Percentiles rank a stretch among this genome's conserved stretches.
phyloP scores from a whole-genome alignment of 2,888 invertebrate genomes.

The Lithophane socia region DNA sequence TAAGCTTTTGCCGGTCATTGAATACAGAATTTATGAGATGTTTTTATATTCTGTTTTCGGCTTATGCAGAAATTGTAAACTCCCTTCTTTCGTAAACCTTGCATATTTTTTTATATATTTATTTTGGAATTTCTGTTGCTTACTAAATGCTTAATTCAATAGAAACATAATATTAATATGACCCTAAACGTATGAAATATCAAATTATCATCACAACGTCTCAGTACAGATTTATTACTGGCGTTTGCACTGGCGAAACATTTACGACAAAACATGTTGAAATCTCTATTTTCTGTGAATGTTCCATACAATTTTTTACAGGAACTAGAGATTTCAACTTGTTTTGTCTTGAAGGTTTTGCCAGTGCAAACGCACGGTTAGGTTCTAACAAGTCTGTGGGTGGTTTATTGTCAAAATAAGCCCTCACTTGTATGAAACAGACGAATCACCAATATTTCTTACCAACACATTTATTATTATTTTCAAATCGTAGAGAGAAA shows the following conservation, averaged over 20 bases:
- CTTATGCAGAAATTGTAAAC: background rate
- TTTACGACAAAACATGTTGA: too few species aligned
- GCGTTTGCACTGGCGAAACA: too few species aligned
- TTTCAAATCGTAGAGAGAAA: constrained; percentile 9
- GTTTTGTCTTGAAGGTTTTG: too few species aligned
- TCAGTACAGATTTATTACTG: background rate
- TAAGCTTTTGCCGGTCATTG: constrained; percentile 10
- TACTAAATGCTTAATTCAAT: background rate
- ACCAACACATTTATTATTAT: background rate
- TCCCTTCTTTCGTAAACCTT: too few species aligned
- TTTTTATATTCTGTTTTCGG: constrained; percentile 14
- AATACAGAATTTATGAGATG: constrained; percentile 28
- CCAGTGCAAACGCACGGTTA: too few species aligned
- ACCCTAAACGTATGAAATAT: background rate
- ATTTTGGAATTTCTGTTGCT: background rate
- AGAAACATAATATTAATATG: background rate
- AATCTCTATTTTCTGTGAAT: too few species aligned
- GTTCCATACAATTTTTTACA: too few species aligned
- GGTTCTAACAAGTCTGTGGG: background rate
- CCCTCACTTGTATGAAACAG: background rate
- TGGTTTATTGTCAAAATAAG: too few species aligned
- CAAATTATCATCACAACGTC: background rate
- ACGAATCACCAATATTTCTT: background rate
- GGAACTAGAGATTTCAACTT: too few species aligned
- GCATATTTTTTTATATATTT: too few species aligned